phyloP scores from a whole-genome alignment of 2,888 invertebrate species.

The Prenolepis imparis region DNA sequence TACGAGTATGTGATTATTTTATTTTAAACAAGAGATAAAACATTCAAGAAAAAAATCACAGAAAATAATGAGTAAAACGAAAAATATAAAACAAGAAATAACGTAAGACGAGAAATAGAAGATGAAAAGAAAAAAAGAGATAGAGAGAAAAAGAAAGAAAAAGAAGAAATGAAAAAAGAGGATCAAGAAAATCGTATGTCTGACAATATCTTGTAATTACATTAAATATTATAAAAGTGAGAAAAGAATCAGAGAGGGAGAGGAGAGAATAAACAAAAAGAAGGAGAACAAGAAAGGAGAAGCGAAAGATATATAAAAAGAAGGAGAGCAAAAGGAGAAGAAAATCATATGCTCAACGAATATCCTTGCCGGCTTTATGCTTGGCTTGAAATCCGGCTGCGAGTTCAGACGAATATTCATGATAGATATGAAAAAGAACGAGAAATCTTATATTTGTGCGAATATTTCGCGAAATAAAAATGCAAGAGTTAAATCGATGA shows the following conservation, averaged over 20 bases:
- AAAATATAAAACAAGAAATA: conserved; percentile 25
- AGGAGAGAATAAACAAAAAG: background rate
- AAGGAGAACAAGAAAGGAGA: background rate
- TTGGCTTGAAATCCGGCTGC: conserved; percentile 42
- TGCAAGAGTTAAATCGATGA: conserved; percentile 63
- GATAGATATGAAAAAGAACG: conserved; percentile 29
- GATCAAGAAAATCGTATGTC: background rate
- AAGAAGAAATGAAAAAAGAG: background rate
- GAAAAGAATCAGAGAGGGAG: background rate
- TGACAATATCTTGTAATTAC: conserved; percentile 26
- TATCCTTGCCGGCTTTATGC: conserved; percentile 24
- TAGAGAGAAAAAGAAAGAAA: background rate
- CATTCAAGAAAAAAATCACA: background rate
- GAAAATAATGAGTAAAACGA: conserved; percentile 12
- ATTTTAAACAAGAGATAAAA: conserved; percentile 1
- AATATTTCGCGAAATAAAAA: conserved; percentile 59
- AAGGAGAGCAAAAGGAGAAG: conserved; percentile 3
- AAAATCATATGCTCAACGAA: conserved; percentile 53
- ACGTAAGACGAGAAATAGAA: background rate
- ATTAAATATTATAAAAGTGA: background rate
- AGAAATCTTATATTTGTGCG: conserved; percentile 48
- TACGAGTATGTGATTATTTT: conserved; percentile 9
- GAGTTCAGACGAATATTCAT: conserved; percentile 43
- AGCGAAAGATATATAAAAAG: background rate
- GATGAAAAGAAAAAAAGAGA: conserved; percentile 11